Base-by-base conservation (phyloP, 2,888 invertebrate genomes). In the Argyra leucocephala region DNA sequence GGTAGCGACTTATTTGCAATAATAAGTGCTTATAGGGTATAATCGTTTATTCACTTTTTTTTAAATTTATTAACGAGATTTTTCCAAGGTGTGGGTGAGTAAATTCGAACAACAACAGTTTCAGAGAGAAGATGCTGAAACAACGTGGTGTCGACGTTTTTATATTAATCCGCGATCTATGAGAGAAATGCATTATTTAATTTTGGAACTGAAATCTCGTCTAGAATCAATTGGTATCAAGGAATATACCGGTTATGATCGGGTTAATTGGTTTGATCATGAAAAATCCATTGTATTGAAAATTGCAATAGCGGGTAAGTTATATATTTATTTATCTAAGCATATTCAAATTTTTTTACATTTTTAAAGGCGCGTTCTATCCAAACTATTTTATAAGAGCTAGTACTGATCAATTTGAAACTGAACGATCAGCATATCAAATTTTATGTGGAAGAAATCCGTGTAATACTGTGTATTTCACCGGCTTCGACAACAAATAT, bases 371-470 rank as follows among this genome's bases (percentile, higher is more conserved):
- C 2, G 95, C 96, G 1, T 95, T 95, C 78, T 97, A 95, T 80
- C 97, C 97, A 0, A 88, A 96, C 78, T 96, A 91, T 78, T 96
- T 92, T 79, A 78, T 87, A 22, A 83, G 85, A 37, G 74, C 80
- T 10, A 74, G 80, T 22, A 81, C 83, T 2, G 78, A 79, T 57
- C 83, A 83, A 63, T 82, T 83, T 65, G 78, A 82, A 0, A 83
- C 86, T 67, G 90, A 91, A 74, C 81, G 85, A 1, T 84, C 85
- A 26, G 85, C 89, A 0, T 83, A 87, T 4, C 87, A 86, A 70
- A 74, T 76, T 0, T 80, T 95, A 0, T 84, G 84, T 22, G 91
- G 91, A 0, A 81, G 86, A 36, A 88, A 95, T 80, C 93, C 93
- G 0, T 84, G 84, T 64, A 86, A 83, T 66, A 90, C 94, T 0